Conservation (phyloP, 2,113 vertebrate species). For the Melanerpes aurifrons region DNA sequence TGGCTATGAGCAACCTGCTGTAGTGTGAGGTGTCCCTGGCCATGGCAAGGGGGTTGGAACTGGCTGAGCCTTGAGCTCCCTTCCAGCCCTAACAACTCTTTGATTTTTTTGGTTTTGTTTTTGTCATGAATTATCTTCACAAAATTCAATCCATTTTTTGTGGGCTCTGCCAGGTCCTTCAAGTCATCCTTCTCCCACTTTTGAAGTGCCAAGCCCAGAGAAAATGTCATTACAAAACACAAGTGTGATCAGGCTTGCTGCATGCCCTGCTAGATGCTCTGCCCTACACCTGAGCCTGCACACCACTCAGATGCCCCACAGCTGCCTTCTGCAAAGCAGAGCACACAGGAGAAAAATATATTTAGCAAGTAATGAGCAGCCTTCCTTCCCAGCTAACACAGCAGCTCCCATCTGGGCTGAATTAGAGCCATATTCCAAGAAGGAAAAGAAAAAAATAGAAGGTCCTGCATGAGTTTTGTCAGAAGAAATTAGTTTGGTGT, state of each 20-base stretch:
- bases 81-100: too few relatives aligned
- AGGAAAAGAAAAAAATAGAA: not conserved
- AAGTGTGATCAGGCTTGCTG: not conserved
- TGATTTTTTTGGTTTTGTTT: not conserved
- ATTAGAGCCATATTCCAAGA: slow-evolving; percentile 47
- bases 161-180: not conserved
- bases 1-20: too few relatives aligned
- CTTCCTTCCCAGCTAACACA: slow-evolving; percentile 8
- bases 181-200: not conserved
- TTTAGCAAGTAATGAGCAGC: slow-evolving; percentile 45
- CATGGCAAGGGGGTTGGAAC: too few relatives aligned
- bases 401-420: slow-evolving; percentile 56
- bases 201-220: not conserved
- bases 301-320: not conserved
- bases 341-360: slow-evolving; percentile 28
- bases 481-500: slow-evolving; percentile 62
- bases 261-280: not conserved
- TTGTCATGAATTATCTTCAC: not conserved
- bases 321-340: slow-evolving; percentile 17
- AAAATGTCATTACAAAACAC: not conserved
- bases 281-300: not conserved
- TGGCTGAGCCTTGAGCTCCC: too few relatives aligned
- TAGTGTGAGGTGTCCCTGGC: too few relatives aligned
- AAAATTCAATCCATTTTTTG: not conserved
- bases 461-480: slow-evolving; percentile 49